phyloP scores from a whole-genome alignment of 2,797 vertebrate genomes.

The Heteromormyrus szaboi region DNA sequence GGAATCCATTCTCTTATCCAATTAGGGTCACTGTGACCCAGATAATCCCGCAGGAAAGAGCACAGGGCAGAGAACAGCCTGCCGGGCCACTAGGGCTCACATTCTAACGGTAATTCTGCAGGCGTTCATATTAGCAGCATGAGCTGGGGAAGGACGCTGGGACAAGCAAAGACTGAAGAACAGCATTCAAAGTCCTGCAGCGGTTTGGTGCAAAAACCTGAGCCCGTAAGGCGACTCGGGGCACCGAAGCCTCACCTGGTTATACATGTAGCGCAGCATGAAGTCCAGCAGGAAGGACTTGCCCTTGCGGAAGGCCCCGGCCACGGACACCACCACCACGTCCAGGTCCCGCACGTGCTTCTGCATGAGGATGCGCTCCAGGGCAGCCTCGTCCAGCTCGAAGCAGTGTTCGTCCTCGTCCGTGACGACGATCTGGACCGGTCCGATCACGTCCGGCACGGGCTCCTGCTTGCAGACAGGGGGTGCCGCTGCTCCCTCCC shows the following conservation, averaged over 20 bases:
- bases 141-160: neutral
- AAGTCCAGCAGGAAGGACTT: constrained; percentile 98
- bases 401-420: constrained; percentile 89
- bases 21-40: neutral
- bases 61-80: neutral
- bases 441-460: constrained; percentile 43
- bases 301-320: constrained; percentile 95
- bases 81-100: neutral
- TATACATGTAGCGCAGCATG: constrained; percentile 91
- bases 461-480: neutral
- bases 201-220: neutral
- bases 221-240: neutral
- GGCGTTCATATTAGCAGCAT: neutral
- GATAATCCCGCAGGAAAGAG: neutral
- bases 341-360: constrained; percentile 89
- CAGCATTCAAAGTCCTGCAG: neutral
- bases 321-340: constrained; percentile 93
- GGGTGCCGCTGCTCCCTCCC: constrained; percentile 33
- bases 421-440: constrained; percentile 88
- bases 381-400: constrained; percentile 78
- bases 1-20: neutral
- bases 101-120: neutral
- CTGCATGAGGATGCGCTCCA: constrained; percentile 90
- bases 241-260: constrained; percentile 45
- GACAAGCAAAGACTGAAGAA: neutral